Evolutionary conservation across 2,888 invertebrate species (phyloP), one percentile per base, ranked within the genome.

Genomic region (Chrysopilus asiliformis): DNA sequence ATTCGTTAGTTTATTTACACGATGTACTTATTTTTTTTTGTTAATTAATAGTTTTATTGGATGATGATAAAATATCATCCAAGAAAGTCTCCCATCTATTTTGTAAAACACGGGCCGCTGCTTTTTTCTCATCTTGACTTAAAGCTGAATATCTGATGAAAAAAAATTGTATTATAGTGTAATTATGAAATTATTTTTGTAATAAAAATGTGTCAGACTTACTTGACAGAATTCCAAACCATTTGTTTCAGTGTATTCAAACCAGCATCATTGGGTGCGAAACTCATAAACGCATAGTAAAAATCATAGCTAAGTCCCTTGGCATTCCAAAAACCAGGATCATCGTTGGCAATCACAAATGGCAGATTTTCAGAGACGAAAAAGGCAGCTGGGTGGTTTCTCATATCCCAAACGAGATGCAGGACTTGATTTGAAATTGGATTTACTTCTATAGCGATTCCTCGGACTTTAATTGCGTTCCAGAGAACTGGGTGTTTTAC

Each of bases 221-320:
- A 71, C 28, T 56, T 54, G 28, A 78, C 57, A 0, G 78, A 78
- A 50, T 78, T 76, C 40, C 69, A 56, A 0, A 73, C 74, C 2
- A 79, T 57, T 40, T 70, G 67, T 47, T 78, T 79, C 2, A 79
- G 59, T 6, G 71, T 58, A 35, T 67, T 64, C 8, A 79, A 51
- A 19, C 76, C 78, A 1, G 70, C 66, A 34, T 64, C 57, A 19
- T 61, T 57, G 2, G 72, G 68, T 31, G 74, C 71, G 47, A 79
- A 65, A 4, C 71, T 74, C 68, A 79, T 70, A 45, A 77, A 76
- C 2, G 71, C 71, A 49, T 73, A 67, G 53, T 77, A 79, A 52
- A 73, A 75, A 49, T 79, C 79, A 49, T 76, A 72, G 45, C 72
- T 74, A 2, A 79, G 52, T 0, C 66, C 75, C 25, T 62, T 64